phyloP scores from a whole-genome alignment of 2,113 vertebrate genomes.

The zebrafish (Danio rerio) region GRCz12tu NC_133182.1:28411001-28411500 shows the following conservation, averaged over 20 bases:
- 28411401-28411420: constrained; percentile 49
- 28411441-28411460: constrained; percentile 52
- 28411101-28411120: too few species aligned
- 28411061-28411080: too few species aligned
- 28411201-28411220: neutral
- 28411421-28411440: constrained; percentile 42
- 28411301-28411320: constrained; percentile 43
- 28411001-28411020: too few species aligned
- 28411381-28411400: constrained; percentile 53
- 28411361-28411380: constrained; percentile 31
- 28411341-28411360: constrained; percentile 38
- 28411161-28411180: too few species aligned
- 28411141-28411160: too few species aligned
- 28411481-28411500: constrained; percentile 61
- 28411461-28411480: constrained; percentile 51
- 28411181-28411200: neutral
- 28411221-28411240: constrained; percentile 31
- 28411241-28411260: constrained; percentile 37
- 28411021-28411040: too few species aligned
- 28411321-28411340: constrained; percentile 15
- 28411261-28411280: constrained; percentile 11
- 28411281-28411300: constrained; percentile 22
- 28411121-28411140: too few species aligned
- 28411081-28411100: too few species aligned
- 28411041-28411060: too few species aligned